A percentile compares a stretch with the other conserved stretches of the same genome.
These are phyloP conservation scores for Andrena cerasifolii DNA, from an alignment of 1,140 invertebrate genomes.

Conservation along the genomic window DNA sequence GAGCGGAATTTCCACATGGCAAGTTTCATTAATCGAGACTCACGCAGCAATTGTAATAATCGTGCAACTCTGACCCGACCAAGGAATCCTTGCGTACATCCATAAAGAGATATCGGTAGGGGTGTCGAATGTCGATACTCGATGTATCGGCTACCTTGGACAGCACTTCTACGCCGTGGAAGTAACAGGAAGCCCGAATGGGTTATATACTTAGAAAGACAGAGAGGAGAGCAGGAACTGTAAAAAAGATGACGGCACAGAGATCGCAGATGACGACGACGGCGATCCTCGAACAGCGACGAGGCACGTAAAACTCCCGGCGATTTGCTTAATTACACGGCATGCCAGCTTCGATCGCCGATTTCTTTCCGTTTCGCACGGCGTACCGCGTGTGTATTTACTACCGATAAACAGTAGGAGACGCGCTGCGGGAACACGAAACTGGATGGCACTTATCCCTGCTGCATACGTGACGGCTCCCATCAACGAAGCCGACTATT, in stretches of 20 bases:
- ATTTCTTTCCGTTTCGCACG: background rate
- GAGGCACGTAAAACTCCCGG: background rate
- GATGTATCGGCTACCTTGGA: background rate
- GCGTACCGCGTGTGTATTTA: slow-evolving; percentile 1
- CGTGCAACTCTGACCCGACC: background rate
- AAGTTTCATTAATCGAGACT: background rate
- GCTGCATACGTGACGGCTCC: slow-evolving; percentile 42
- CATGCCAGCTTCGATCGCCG: background rate
- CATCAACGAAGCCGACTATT: slow-evolving; percentile 68
- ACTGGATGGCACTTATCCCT: slow-evolving; percentile 39
- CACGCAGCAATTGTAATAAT: background rate
- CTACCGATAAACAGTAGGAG: slow-evolving; percentile 2
- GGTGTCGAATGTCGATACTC: too few species aligned
- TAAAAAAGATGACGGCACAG: background rate
- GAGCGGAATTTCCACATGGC: background rate
- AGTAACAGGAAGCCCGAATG: background rate
- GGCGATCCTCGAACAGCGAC: too few species aligned
- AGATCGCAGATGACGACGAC: too few species aligned
- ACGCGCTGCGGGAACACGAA: slow-evolving; percentile 8
- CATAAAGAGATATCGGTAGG: background rate
- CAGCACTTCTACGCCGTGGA: background rate
- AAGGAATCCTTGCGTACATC: background rate
- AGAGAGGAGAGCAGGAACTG: background rate
- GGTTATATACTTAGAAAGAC: background rate
- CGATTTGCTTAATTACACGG: background rate